These are phyloP conservation scores for Drosophila truncata DNA, from an alignment of 1,140 invertebrate genomes.

Conservation along the genomic window DNA sequence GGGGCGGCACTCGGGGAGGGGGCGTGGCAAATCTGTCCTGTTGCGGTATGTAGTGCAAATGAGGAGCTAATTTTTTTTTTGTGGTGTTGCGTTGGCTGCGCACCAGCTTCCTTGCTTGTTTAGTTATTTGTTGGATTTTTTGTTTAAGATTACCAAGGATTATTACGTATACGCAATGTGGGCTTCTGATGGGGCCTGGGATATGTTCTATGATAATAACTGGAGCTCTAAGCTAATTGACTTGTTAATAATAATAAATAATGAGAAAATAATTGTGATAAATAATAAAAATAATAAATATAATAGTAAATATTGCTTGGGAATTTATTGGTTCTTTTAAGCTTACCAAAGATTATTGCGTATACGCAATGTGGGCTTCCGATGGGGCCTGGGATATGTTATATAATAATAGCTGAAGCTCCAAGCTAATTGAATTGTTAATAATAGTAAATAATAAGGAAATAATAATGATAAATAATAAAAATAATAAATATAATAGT, in stretches of 20 bases:
- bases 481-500: too few relatives aligned
- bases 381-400: background rate
- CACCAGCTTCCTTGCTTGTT: background rate
- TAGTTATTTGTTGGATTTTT: slow-evolving; percentile 27
- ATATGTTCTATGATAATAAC: background rate
- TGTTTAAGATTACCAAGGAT: slow-evolving; percentile 10
- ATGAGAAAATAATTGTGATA: background rate
- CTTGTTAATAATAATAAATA: background rate
- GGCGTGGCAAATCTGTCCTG: slow-evolving; percentile 34
- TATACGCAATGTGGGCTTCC: background rate
- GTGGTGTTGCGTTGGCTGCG: background rate
- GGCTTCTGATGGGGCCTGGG: background rate
- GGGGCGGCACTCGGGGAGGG: background rate
- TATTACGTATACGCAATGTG: slow-evolving; percentile 48
- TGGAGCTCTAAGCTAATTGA: background rate
- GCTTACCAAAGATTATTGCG: slow-evolving; percentile 21
- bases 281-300: background rate
- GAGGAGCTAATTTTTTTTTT: slow-evolving; percentile 53
- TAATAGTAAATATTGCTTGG: too few relatives aligned
- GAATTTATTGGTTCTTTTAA: background rate
- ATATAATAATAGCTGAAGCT: background rate
- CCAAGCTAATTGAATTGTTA: background rate
- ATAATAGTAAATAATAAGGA: background rate
- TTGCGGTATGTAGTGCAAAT: slow-evolving; percentile 52
- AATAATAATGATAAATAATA: background rate